phyloP scores from a whole-genome alignment of 30 jellyfish, hydroid and myxozoan species.

The Morbakka virulenta region DNA sequence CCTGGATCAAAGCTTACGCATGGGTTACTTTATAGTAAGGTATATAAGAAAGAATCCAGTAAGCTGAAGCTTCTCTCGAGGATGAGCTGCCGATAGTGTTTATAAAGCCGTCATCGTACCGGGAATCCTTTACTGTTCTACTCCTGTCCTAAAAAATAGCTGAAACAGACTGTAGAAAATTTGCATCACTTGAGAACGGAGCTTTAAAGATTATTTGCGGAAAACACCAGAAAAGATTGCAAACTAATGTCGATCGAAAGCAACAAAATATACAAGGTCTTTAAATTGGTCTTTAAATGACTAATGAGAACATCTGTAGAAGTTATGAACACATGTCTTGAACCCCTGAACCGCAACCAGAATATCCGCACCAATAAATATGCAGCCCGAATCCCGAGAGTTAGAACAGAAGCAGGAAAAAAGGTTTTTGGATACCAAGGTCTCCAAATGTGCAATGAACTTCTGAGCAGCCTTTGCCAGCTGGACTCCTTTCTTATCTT shows the following conservation, averaged over 20 bases:
- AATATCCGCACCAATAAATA: conserved; percentile 40
- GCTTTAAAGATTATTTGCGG: conserved; percentile 7
- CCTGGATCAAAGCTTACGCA: conserved; percentile 43
- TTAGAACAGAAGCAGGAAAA: no score
- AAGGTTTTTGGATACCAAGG: conserved; percentile 40
- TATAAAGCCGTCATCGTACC: conserved; percentile 62
- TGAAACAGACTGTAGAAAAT: neutral
- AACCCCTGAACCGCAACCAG: conserved; percentile 9
- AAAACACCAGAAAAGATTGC: neutral
- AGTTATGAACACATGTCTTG: conserved; percentile 29
- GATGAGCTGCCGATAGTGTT: conserved; percentile 56
- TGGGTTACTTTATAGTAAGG: conserved; percentile 14
- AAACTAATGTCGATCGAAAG: neutral
- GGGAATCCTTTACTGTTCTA: conserved; percentile 50
- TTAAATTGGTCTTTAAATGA: conserved; percentile 37
- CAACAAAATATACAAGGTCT: conserved; percentile 18
- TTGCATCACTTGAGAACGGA: conserved; percentile 26
- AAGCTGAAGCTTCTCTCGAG: conserved; percentile 41
- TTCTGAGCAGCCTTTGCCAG: no score
- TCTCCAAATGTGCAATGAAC: no score
- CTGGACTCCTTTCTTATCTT: no score
- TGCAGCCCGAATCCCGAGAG: no score
- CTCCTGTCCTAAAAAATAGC: conserved; percentile 57
- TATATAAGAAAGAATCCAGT: conserved; percentile 38
- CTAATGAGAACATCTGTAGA: conserved; percentile 28